phyloP scores from a whole-genome alignment of 1,140 invertebrate genomes.

The Sinonovacula constricta region DNA sequence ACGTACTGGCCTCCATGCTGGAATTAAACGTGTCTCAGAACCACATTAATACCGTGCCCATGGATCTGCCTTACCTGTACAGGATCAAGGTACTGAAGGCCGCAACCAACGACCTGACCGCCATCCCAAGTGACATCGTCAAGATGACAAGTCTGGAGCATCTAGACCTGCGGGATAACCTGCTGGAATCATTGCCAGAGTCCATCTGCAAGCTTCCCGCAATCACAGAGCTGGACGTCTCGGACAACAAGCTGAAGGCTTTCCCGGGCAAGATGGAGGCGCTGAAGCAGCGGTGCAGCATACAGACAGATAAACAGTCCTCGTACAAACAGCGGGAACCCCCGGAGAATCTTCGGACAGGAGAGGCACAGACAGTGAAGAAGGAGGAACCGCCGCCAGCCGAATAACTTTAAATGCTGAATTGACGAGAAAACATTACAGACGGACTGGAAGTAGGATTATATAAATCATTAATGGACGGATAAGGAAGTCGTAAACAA shows the following conservation, averaged over 20 bases:
- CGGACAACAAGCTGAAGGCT: slow-evolving; percentile 73
- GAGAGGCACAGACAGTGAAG: slow-evolving; percentile 59
- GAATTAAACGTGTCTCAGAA: slow-evolving; percentile 68
- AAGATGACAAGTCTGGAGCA: slow-evolving; percentile 67
- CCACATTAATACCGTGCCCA: slow-evolving; percentile 67
- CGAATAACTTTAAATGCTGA: too few species aligned
- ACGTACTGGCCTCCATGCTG: slow-evolving; percentile 66
- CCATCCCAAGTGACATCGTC: slow-evolving; percentile 66
- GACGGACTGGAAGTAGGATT: too few species aligned
- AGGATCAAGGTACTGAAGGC: slow-evolving; percentile 64
- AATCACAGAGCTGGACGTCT: slow-evolving; percentile 70
- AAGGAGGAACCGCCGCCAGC: too few species aligned
- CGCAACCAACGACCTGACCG: slow-evolving; percentile 65
- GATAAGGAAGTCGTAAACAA: too few species aligned
- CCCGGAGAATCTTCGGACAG: slow-evolving; percentile 53
- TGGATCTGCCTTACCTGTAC: slow-evolving; percentile 73
- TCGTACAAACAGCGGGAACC: slow-evolving; percentile 64
- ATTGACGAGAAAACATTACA: too few species aligned
- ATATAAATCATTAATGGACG: too few species aligned
- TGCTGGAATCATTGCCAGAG: slow-evolving; percentile 72
- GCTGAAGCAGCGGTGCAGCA: slow-evolving; percentile 59
- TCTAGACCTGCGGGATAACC: slow-evolving; percentile 72
- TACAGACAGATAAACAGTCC: slow-evolving; percentile 60
- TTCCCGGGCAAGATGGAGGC: slow-evolving; percentile 70
- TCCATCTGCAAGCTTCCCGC: slow-evolving; percentile 70